Evolutionary conservation across 1,140 invertebrate species (phyloP), one percentile per base, ranked within the genome.

Genomic region (Apis laboriosa): DNA sequence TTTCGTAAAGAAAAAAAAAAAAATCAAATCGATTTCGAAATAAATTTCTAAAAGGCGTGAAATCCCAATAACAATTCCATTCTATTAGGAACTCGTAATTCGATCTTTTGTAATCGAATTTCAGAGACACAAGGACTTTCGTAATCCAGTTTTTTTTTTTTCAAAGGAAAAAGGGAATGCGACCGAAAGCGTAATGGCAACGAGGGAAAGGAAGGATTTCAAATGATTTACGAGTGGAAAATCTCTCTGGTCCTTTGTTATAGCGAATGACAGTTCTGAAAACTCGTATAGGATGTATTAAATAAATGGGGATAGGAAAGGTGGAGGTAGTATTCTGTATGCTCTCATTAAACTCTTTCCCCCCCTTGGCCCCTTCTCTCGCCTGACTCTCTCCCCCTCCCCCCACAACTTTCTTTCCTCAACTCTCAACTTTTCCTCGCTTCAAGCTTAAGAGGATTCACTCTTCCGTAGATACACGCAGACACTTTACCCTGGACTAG

Each of bases 331-430:
- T 71, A 28, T 55, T 53, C 51, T 28, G 70, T 55, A 71, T 71
- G 53, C 28, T 5, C 71, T 73, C 71, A 34, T 73, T 73, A 73
- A 73, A 58, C 71, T 58, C 55, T 72, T 56, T 72, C 15, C 21
- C 11, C 19, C 21, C 9, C 43, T 68, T 51, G 17, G 43, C 12
- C 43, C 51, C 21, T 63, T 24, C 24, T 28, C 53, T 19, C 24
- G 12, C n/a, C 53, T 13, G 17, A 34, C 53, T 56, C 53, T 67
- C 43, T 72, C 9, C 24, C 34, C 53, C 43, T 43, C 56, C 12
- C n/a, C 7, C 21, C 66, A 11, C 67, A 51, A 68, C 67, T 68
- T 73, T 58, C 71, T 73, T 73, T 12, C 55, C 55, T 12, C 53
- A 2, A 34, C 53, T 56, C 71, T 72, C 71, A 58, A 73, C 28